These are phyloP conservation scores for Alsophila aescularia DNA, from an alignment of 2,888 invertebrate species.

Conservation along the genomic window DNA sequence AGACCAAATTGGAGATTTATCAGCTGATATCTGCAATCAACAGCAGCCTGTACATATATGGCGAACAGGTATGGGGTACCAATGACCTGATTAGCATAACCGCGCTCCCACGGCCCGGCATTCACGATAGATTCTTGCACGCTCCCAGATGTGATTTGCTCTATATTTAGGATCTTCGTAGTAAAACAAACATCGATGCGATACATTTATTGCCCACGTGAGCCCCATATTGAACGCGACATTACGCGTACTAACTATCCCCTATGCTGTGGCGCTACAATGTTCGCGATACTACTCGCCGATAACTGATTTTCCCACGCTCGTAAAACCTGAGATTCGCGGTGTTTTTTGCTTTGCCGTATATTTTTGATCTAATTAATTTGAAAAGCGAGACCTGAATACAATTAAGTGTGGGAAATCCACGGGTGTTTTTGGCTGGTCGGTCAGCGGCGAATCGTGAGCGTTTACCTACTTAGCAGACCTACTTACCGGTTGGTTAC, in stretches of 20 bases:
- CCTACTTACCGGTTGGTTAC: too few species aligned
- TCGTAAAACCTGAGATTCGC: slow-evolving; percentile 46
- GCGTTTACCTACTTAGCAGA: neutral
- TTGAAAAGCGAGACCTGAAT: slow-evolving; percentile 45
- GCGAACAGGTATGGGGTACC: slow-evolving; percentile 78
- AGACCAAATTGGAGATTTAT: too few species aligned
- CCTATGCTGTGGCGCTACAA: slow-evolving; percentile 38
- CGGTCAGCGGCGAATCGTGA: slow-evolving; percentile 2
- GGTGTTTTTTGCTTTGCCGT: slow-evolving; percentile 41
- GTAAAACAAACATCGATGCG: slow-evolving; percentile 76
- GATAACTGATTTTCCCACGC: slow-evolving; percentile 65
- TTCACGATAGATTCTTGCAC: slow-evolving; percentile 83
- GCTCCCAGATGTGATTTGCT: slow-evolving; percentile 80
- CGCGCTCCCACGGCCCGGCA: slow-evolving; percentile 75
- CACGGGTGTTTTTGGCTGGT: slow-evolving; percentile 15
- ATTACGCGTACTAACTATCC: slow-evolving; percentile 3
- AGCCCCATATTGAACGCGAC: slow-evolving; percentile 45
- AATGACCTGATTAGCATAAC: slow-evolving; percentile 83
- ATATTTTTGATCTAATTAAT: slow-evolving; percentile 50
- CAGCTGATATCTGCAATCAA: slow-evolving; percentile 13
- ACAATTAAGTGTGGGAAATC: slow-evolving; percentile 37
- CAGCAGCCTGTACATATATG: slow-evolving; percentile 59
- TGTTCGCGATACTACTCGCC: slow-evolving; percentile 41
- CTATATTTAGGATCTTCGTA: slow-evolving; percentile 81
- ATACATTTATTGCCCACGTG: slow-evolving; percentile 65